Conservation (phyloP, 2,888 invertebrate species). For the Netelia fuscicornis region DNA sequence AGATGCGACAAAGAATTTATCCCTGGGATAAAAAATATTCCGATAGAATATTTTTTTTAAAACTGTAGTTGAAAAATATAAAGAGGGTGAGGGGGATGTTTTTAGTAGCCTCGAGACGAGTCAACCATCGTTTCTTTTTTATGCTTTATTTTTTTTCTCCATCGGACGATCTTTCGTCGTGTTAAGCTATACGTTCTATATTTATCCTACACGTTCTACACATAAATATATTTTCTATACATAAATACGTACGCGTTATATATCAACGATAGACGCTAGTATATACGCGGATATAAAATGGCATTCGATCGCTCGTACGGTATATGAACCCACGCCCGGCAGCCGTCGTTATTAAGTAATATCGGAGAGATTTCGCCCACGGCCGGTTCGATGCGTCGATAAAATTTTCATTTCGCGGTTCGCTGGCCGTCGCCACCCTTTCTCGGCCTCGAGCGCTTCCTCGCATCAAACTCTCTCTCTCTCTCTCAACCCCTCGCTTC, state of each 20-base stretch:
- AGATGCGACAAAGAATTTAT: too few species aligned
- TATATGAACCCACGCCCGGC: constrained; percentile 46
- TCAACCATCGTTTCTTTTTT: constrained; percentile 44
- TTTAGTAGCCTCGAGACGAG: too few species aligned
- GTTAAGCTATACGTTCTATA: neutral
- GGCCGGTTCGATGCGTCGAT: constrained; percentile 78
- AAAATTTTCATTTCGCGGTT: constrained; percentile 77
- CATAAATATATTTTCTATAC: constrained; percentile 19
- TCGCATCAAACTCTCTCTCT: constrained; percentile 23
- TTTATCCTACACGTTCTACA: constrained; percentile 14
- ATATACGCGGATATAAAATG: constrained; percentile 37
- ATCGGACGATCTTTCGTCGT: constrained; percentile 44
- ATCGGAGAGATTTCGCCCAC: constrained; percentile 77
- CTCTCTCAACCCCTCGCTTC: constrained; percentile 30
- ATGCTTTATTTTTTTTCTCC: neutral
- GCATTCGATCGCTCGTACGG: constrained; percentile 66
- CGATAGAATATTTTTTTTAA: too few species aligned
- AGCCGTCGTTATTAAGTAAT: constrained; percentile 79
- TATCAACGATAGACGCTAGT: constrained; percentile 1
- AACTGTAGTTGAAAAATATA: too few species aligned
- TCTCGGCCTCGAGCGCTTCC: constrained; percentile 48
- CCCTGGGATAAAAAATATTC: too few species aligned
- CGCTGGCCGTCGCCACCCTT: constrained; percentile 68
- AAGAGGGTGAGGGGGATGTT: too few species aligned
- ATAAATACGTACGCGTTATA: constrained; percentile 33